Base-by-base conservation (phyloP, 1,140 invertebrate genomes). In the Scaptodrosophila lebanonensis region DNA sequence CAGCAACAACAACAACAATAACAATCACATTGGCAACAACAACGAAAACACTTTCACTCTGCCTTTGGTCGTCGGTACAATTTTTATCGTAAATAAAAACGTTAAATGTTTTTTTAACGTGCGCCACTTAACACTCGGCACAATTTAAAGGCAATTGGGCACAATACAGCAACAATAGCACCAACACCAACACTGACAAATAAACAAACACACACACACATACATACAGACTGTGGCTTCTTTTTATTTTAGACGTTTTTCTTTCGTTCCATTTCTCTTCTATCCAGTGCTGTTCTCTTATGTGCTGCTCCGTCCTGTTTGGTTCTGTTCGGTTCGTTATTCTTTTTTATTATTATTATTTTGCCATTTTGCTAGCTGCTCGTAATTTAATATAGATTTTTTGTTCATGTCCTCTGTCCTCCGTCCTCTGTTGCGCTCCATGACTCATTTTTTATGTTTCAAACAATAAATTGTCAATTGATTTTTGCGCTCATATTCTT, bases 31-130 rank as follows among this genome's bases (percentile, higher is more conserved):
- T 40, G 51, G 50, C 39, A 63, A 67, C 73, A 62, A 68, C 67
- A 25, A 25, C 22, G 22, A 72, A 72, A 72, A 53, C 65, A 68
- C 75, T 79, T 77, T 77, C 53, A 39, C 64, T 72, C 16, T 27
- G 13, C 15, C 20, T 38, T 48, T 49, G 63, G 66, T 47, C 48
- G 20, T 54, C 63, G 57, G 45, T 36, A 20, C 57, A 57, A 72
- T 62, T 59, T 54, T 52, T 36, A 57, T 66, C 72, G 73, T 79
- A 79, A 82, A 79, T 79, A 79, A 79, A 79, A 79, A 82, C 75
- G 68, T 82, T 82, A 82, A 79, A 79, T 79, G 73, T 73, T 82
- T 82, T 77, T 79, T 79, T 79, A 79, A 79, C 73, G 73, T 79
- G 65, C 64, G 75, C 64, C 73, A 79, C 73, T 79, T 79, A 79